Percentiles rank a stretch among this genome's conserved stretches.
phyloP scores from a whole-genome alignment of 2,113 vertebrate genomes.

The Capricornis sumatraensis region DNA sequence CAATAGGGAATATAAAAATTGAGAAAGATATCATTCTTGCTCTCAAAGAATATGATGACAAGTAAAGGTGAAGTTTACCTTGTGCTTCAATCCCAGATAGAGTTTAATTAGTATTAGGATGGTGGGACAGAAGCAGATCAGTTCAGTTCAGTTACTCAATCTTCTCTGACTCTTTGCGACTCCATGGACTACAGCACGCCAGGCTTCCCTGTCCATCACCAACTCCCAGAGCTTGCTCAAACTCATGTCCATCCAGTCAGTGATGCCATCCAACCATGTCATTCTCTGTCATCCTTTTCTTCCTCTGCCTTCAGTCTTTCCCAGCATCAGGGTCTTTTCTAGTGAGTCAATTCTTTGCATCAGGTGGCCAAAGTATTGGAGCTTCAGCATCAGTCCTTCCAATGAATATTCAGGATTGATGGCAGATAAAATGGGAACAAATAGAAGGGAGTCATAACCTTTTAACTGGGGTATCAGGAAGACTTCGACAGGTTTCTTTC shows the following conservation, averaged over 20 bases:
- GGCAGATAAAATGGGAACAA: not conserved
- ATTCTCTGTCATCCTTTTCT: not conserved
- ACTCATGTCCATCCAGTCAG: not conserved
- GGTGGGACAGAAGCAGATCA: not conserved
- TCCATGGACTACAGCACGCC: not conserved
- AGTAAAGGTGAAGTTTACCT: not conserved
- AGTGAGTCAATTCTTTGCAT: not conserved
- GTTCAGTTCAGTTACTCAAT: not conserved
- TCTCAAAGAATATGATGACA: not conserved
- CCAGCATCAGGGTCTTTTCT: not conserved
- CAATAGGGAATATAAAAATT: not conserved
- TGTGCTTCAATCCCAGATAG: not conserved
- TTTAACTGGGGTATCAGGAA: not conserved
- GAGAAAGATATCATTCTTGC: not conserved
- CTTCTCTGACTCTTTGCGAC: accelerated
- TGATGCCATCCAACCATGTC: not conserved
- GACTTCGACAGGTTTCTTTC: not conserved
- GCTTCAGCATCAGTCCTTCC: not conserved
- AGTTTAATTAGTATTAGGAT: not conserved
- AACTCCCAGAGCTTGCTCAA: not conserved
- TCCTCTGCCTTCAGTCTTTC: not conserved
- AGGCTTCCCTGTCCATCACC: not conserved
- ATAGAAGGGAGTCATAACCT: not conserved
- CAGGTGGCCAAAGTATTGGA: not conserved
- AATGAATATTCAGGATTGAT: not conserved